Evolutionary conservation across 2,797 vertebrate species (phyloP), one percentile per base, ranked within the genome.

Genomic region (Mionectes olivaceus): DNA sequence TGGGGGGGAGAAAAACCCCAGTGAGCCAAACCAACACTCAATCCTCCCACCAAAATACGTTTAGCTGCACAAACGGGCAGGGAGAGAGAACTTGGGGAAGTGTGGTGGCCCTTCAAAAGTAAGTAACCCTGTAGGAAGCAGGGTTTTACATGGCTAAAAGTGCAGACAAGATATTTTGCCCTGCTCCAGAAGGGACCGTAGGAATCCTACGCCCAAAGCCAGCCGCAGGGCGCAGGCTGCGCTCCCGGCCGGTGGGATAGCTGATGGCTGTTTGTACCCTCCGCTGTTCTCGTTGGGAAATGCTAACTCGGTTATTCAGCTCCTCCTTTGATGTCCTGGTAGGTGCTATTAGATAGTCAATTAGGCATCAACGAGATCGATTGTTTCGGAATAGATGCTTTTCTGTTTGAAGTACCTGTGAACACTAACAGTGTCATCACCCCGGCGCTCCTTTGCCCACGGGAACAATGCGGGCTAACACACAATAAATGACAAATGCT

Each of bases 221-320:
- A 39, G 41, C 28, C 10, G 6, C 71, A 14, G n/a, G 23, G 47
- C 60, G 32, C 22, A 11, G 44, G 28, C 63, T 7, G 53, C 19
- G 61, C 27, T 65, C 69, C 57, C 3, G 71, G 90, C 77, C 60
- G 17, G 37, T 76, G 95, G 81, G 87, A 91, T 79, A 83, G 78
- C 32, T 87, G 95, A 91, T 93, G 43, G 28, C 89, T 96, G 94
- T 92, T 97, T 94, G 96, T 95, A 85, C 67, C 95, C 83, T 95
- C 87, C 81, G 2, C 95, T 57, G 70, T 77, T 83, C 22, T 61
- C 63, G 94, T 87, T 95, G 96, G 85, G 94, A 97, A 97, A 97
- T 97, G 97, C 87, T 97, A 97, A 97, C 92, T 60, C 70, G 94
- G 92, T 96, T 97, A 96, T 93, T 94, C 95, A 97, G 82, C n/a